phyloP scores from a whole-genome alignment of 2,113 vertebrate species.

The Octodon degus region DNA sequence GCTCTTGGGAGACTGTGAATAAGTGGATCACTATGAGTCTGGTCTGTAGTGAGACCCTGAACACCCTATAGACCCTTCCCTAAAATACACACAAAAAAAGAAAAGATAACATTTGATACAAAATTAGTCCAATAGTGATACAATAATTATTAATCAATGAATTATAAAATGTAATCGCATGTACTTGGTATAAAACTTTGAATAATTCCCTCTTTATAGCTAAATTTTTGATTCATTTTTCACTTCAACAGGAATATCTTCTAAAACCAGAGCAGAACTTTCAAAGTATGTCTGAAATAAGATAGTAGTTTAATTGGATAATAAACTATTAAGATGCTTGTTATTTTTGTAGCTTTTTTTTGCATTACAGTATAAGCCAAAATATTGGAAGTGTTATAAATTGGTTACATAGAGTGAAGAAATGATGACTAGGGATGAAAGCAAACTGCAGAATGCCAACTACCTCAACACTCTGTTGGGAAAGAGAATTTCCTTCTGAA shows the following conservation, averaged over 20 bases:
- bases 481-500: slow-evolving; percentile 16
- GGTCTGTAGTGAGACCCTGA: no score
- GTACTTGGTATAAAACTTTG: neutral
- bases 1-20: no score
- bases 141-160: neutral
- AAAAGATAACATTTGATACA: neutral
- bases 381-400: slow-evolving; percentile 51
- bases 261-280: slow-evolving; percentile 32
- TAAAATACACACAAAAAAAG: no score
- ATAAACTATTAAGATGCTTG: slow-evolving; percentile 7
- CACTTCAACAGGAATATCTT: neutral
- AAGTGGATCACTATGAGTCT: no score
- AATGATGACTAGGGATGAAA: neutral
- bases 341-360: slow-evolving; percentile 19
- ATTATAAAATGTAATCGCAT: neutral
- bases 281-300: slow-evolving; percentile 22
- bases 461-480: neutral
- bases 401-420: slow-evolving; percentile 45
- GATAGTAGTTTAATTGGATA: slow-evolving; percentile 16
- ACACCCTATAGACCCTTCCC: no score
- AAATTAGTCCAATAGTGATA: slow-evolving; percentile 11
- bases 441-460: neutral
- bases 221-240: neutral
- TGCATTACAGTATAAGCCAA: slow-evolving; percentile 35
- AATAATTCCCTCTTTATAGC: neutral